phyloP scores from a whole-genome alignment of 2,113 vertebrate species.

The Microcebus murinus region DNA sequence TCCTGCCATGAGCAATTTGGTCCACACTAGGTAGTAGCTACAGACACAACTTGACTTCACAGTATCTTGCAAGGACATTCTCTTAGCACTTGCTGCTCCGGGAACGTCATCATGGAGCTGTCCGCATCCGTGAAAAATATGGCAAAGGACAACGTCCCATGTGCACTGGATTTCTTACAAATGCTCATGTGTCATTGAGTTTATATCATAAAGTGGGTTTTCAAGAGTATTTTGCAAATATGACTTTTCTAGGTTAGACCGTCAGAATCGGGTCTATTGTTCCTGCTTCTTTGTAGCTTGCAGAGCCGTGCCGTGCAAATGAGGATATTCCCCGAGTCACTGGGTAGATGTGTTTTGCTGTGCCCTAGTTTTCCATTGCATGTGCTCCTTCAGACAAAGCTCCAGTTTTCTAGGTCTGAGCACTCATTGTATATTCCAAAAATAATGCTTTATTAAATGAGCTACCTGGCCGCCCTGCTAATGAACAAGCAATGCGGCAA shows the following conservation, averaged over 20 bases:
- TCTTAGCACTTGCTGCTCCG: too few species aligned
- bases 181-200: accelerated
- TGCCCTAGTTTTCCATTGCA: not conserved
- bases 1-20: not conserved
- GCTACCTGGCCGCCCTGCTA: not conserved
- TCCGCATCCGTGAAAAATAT: not conserved
- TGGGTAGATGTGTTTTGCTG: not conserved
- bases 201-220: not conserved
- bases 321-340: too few species aligned
- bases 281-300: not conserved
- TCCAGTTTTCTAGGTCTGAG: not conserved
- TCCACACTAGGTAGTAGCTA: too few species aligned
- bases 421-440: not conserved
- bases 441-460: not conserved
- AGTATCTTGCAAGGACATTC: accelerated
- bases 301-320: not conserved
- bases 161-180: not conserved
- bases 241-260: not conserved
- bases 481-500: too few species aligned
- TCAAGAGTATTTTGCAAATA: too few species aligned
- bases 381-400: not conserved
- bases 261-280: not conserved
- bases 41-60: not conserved
- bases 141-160: accelerated
- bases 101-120: accelerated